These are phyloP conservation scores for Synanthedon vespiformis DNA, from an alignment of 2,888 invertebrate species.

Conservation along the genomic window DNA sequence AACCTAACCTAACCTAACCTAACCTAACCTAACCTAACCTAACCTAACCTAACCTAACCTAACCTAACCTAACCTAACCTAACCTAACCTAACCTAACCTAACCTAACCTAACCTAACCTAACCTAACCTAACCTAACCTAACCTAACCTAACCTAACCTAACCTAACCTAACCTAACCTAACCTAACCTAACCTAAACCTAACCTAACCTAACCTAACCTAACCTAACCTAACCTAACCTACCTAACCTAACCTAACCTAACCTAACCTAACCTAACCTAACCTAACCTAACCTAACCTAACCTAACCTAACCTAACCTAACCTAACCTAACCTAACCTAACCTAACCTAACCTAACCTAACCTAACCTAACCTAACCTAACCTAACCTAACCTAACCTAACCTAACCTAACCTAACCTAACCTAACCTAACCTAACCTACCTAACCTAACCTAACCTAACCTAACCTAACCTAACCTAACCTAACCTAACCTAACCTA, in stretches of 20 bases:
- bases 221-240: too few relatives aligned
- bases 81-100: constrained; percentile 1
- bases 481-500: constrained; percentile 5
- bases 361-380: constrained; percentile 1
- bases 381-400: neutral
- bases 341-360: constrained; percentile 1
- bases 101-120: constrained; percentile 1
- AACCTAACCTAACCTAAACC: constrained; percentile 1
- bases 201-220: too few relatives aligned
- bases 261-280: neutral
- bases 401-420: constrained; percentile 1
- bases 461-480: constrained; percentile 4
- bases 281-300: constrained; percentile 1
- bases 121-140: constrained; percentile 1
- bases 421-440: constrained; percentile 1
- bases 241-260: neutral
- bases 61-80: constrained; percentile 1
- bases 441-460: constrained; percentile 1
- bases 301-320: constrained; percentile 1
- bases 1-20: constrained; percentile 1
- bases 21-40: constrained; percentile 1
- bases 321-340: constrained; percentile 1
- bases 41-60: neutral
- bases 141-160: constrained; percentile 1
- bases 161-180: constrained; percentile 1